A percentile compares a stretch with the other conserved stretches of the same genome.
Evolutionary conservation across 2,888 invertebrate genomes (phyloP).

Genomic region (Colletes collaris): DNA sequence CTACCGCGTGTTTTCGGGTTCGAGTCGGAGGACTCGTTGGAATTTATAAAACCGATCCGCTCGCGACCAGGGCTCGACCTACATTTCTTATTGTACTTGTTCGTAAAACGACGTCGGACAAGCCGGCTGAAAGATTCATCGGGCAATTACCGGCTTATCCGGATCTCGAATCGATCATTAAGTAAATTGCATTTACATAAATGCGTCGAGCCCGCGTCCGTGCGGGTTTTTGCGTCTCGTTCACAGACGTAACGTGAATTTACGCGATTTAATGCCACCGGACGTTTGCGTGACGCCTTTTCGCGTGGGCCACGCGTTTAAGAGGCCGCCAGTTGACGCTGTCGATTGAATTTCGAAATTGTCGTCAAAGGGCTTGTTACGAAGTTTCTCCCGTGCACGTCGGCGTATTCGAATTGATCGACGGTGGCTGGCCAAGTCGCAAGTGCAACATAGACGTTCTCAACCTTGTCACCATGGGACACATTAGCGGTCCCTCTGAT

Average conservation of each 20-base stretch:
- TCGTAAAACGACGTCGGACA: neutral
- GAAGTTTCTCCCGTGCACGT: conserved; percentile 1
- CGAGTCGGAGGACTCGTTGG: neutral
- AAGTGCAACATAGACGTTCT: neutral
- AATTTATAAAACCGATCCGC: conserved; percentile 30
- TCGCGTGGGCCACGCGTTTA: conserved; percentile 17
- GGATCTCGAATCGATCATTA: conserved; percentile 11
- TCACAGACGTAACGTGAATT: neutral
- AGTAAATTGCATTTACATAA: conserved; percentile 28
- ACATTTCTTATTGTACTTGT: neutral
- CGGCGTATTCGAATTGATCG: conserved; percentile 21
- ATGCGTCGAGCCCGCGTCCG: neutral
- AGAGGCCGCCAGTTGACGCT: conserved; percentile 7
- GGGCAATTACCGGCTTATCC: neutral
- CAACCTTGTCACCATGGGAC: neutral
- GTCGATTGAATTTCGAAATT: conserved; percentile 55
- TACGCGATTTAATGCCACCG: neutral
- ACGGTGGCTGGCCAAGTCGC: neutral
- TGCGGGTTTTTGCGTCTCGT: neutral
- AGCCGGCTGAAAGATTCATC: conserved; percentile 12
- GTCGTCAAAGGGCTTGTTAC: conserved; percentile 56
- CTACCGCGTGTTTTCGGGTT: conserved; percentile 1
- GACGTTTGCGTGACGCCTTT: conserved; percentile 29
- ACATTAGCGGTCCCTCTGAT: conserved; percentile 1
- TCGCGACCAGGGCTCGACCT: neutral